phyloP scores from a whole-genome alignment of 2,113 vertebrate species.

The Cariama cristata region DNA sequence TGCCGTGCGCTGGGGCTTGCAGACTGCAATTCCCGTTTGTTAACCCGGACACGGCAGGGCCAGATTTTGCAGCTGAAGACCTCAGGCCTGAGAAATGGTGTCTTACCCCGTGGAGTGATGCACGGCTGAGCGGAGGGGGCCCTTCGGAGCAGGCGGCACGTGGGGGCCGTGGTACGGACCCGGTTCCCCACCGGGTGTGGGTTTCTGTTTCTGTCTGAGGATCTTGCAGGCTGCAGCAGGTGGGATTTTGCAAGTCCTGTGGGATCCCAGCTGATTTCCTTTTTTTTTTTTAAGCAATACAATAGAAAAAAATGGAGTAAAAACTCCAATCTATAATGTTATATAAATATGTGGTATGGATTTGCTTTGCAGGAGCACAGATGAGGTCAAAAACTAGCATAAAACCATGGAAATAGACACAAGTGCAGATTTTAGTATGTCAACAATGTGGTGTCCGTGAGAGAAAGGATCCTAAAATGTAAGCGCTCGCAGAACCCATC shows the following conservation, averaged over 20 bases:
- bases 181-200: neutral
- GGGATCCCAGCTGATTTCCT: neutral
- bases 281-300: neutral
- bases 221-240: neutral
- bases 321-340: neutral
- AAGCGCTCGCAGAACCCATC: neutral
- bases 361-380: neutral
- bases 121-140: neutral
- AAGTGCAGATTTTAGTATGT: neutral
- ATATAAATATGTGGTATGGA: too few relatives aligned
- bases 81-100: neutral
- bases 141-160: fast-evolving
- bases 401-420: neutral
- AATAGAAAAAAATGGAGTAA: neutral
- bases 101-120: fast-evolving
- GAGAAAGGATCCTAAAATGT: neutral
- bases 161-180: fast-evolving
- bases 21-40: neutral
- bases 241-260: neutral
- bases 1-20: neutral
- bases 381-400: neutral
- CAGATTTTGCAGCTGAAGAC: neutral
- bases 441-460: fast-evolving
- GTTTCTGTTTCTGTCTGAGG: neutral
- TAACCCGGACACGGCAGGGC: fast-evolving